Evolutionary conservation across 2,797 vertebrate genomes (phyloP), one percentile per base, ranked within the genome.

Genomic region (Sternotherus odoratus): DNA sequence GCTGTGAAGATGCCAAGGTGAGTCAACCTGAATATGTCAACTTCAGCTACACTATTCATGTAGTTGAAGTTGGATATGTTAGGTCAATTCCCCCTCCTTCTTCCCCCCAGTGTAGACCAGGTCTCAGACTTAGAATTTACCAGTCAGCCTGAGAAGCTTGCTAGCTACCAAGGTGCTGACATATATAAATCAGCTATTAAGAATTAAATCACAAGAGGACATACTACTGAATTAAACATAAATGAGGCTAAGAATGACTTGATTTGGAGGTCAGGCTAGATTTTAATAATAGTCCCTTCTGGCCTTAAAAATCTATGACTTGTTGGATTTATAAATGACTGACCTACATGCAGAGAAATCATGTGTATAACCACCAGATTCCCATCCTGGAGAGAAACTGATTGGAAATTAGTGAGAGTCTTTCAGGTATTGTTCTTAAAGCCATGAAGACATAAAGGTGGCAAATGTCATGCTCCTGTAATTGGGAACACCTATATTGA

Each of bases 401-500:
- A 5, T 1, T 49, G 21, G 66, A 4, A 36, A 5, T 33, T 6
- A 79, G 5, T 33, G 30, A 74, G 33, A 17, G 15, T 8, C 12
- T 85, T 80, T 39, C 50, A 54, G 23, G 54, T 66, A 16, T 66
- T 17, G 21, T 54, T 53, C 79, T 82, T 48, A 5, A 82, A 36
- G 66, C 5, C 3, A 8, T 50, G 48, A 50, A 28, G 13, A 53
- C 9, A 24, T 5, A 43, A 2, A 3, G 0, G 23, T 4, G 15
- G 16, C 16, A 66, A 91, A 46, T 2, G 5, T 23, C 54, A 30
- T 81, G 3, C 3, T 54, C 10, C 84, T 66, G 1, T 8, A 69
- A 56, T 26, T 12, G 2, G 12, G 1, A 2, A 1, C 36, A 57
- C 78, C 8, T 17, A 39, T 1, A 1, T n/a, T 46, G 28, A 86